phyloP scores from a whole-genome alignment of 2,888 invertebrate species.

The Mimas tiliae region DNA sequence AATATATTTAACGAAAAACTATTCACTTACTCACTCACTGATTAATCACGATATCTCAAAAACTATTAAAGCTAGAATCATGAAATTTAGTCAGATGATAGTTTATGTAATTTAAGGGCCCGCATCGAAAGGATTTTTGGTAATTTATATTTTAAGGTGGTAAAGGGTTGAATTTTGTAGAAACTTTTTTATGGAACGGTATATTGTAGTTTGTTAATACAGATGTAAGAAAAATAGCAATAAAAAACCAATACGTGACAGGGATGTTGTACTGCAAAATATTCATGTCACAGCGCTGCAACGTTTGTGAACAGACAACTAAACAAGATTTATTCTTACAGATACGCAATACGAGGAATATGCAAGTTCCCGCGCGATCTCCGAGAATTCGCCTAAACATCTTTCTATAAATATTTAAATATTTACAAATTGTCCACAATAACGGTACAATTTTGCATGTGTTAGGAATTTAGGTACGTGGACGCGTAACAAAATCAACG shows the following conservation, averaged over 20 bases:
- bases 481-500: constrained; percentile 4
- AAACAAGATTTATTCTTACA: constrained; percentile 4
- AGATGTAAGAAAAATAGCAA: neutral
- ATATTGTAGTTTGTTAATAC: neutral
- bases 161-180: too few relatives aligned
- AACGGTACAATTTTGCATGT: constrained; percentile 22
- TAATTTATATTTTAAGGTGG: too few relatives aligned
- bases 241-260: neutral
- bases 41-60: too few relatives aligned
- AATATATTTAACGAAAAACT: neutral
- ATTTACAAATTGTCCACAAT: constrained; percentile 9
- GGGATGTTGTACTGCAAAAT: neutral
- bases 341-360: constrained; percentile 11
- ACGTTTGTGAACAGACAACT: neutral
- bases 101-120: too few relatives aligned
- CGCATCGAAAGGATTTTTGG: too few relatives aligned
- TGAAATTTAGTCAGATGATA: too few relatives aligned
- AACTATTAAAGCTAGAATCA: too few relatives aligned
- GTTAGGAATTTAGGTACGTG: constrained; percentile 23
- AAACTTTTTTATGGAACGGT: too few relatives aligned
- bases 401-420: constrained; percentile 16
- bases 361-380: constrained; percentile 5
- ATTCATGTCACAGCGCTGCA: neutral
- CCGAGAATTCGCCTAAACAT: constrained; percentile 16
- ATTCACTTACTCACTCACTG: too few relatives aligned